These are phyloP conservation scores for Ormia ochracea DNA, from an alignment of 2,888 invertebrate species.

Conservation along the genomic window DNA sequence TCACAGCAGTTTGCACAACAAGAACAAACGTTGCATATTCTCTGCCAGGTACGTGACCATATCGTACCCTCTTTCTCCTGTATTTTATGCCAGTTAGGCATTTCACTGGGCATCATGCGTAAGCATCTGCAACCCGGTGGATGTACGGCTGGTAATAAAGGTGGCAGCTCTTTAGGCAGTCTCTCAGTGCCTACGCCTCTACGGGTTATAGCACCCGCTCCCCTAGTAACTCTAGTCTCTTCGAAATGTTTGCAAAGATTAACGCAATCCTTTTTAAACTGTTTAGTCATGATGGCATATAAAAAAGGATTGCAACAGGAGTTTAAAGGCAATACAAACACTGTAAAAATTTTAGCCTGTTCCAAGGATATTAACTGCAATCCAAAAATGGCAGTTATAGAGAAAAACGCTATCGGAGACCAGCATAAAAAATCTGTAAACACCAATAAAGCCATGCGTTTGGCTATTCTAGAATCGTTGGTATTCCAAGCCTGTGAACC, in stretches of 20 bases:
- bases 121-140: slow-evolving; percentile 78
- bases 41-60: slow-evolving; percentile 77
- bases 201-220: slow-evolving; percentile 62
- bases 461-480: slow-evolving; percentile 96
- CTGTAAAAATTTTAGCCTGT: slow-evolving; percentile 96
- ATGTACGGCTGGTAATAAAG: slow-evolving; percentile 76
- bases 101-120: slow-evolving; percentile 76
- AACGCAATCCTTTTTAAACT: slow-evolving; percentile 98
- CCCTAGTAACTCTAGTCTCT: slow-evolving; percentile 86
- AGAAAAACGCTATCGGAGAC: slow-evolving; percentile 98
- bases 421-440: slow-evolving; percentile 98
- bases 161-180: slow-evolving; percentile 84
- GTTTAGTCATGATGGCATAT: slow-evolving; percentile 97
- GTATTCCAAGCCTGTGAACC: slow-evolving; percentile 98
- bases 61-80: slow-evolving; percentile 68
- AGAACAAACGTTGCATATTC: slow-evolving; percentile 67
- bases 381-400: slow-evolving; percentile 94
- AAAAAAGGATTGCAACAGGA: slow-evolving; percentile 98
- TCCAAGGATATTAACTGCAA: slow-evolving; percentile 93
- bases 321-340: slow-evolving; percentile 96
- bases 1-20: slow-evolving; percentile 63
- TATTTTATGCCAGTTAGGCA: slow-evolving; percentile 75
- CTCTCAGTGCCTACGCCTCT: slow-evolving; percentile 88
- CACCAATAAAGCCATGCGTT: slow-evolving; percentile 96
- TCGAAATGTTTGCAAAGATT: slow-evolving; percentile 97